Conservation (phyloP, 1,140 invertebrate genomes). For the Aphelenchoides fujianensis region DNA sequence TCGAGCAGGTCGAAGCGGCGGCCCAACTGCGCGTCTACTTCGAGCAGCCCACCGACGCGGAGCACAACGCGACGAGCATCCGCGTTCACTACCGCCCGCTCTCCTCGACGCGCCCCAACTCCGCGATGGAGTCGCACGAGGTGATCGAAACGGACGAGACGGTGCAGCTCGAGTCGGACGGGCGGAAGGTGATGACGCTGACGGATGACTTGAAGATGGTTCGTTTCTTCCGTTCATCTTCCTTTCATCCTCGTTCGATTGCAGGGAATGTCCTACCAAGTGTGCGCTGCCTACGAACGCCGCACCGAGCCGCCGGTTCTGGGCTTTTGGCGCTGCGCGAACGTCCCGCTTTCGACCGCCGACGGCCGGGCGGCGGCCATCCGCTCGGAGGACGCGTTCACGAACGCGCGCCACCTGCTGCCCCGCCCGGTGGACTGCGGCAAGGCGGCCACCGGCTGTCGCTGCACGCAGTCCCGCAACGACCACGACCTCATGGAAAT, state of each 20-base stretch:
- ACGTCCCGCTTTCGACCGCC: not conserved
- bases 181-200: not conserved
- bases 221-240: not conserved
- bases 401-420: not conserved
- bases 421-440: slow-evolving; percentile 12
- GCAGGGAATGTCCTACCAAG: slow-evolving; percentile 13
- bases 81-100: slow-evolving; percentile 8
- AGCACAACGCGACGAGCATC: not conserved
- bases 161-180: not conserved
- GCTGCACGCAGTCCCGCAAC: slow-evolving; percentile 5
- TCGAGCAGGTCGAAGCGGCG: not conserved
- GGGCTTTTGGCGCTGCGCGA: slow-evolving; percentile 13
- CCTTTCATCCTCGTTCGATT: not conserved
- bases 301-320: not conserved
- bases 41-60: not conserved
- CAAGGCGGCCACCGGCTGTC: slow-evolving; percentile 5
- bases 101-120: not conserved
- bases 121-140: slow-evolving; percentile 1
- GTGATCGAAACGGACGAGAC: not conserved
- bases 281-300: slow-evolving; percentile 20
- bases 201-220: not conserved
- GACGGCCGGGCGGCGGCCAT: not conserved
- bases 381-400: not conserved
- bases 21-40: not conserved
- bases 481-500: slow-evolving; percentile 10